Evolutionary conservation across 2,113 vertebrate genomes (phyloP).

Genomic region (Planiliza haematocheilus): DNA sequence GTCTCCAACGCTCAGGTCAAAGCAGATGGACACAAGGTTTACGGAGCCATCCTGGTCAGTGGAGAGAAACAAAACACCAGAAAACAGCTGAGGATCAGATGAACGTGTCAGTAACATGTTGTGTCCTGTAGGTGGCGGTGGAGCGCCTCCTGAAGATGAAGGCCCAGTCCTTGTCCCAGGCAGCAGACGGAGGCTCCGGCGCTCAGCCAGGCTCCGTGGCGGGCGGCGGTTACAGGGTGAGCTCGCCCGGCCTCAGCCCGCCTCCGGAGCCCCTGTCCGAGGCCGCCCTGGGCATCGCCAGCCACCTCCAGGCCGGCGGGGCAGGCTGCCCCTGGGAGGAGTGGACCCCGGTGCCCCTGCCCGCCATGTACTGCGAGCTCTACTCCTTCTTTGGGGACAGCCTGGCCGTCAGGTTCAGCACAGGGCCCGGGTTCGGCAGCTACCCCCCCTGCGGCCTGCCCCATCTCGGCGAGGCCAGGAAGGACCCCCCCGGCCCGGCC

Average conservation of each 20-base stretch:
- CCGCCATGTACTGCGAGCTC: slow-evolving; percentile 89
- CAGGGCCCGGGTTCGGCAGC: slow-evolving; percentile 75
- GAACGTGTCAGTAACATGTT: no score
- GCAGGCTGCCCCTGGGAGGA: slow-evolving; percentile 77
- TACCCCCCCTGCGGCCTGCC: slow-evolving; percentile 27
- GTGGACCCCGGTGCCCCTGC: slow-evolving; percentile 82
- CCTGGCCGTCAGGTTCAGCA: slow-evolving; percentile 90
- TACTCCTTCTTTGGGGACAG: slow-evolving; percentile 95
- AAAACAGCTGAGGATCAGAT: no score
- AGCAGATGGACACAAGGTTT: slow-evolving; percentile 94
- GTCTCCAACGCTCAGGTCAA: slow-evolving; percentile 96
- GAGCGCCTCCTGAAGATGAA: slow-evolving; percentile 94
- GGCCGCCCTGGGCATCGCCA: slow-evolving; percentile 79
- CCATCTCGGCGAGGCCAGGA: slow-evolving; percentile 73
- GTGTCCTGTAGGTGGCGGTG: slow-evolving; percentile 88
- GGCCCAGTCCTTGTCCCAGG: slow-evolving; percentile 77
- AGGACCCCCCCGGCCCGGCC: slow-evolving; percentile 78
- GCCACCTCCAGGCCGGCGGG: slow-evolving; percentile 81
- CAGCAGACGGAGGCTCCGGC: slow-evolving; percentile 49
- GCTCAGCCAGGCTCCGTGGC: slow-evolving; percentile 34
- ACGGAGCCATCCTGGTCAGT: slow-evolving; percentile 92
- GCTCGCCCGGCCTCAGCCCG: slow-evolving; percentile 85
- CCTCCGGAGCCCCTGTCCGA: slow-evolving; percentile 82
- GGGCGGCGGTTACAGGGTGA: slow-evolving; percentile 65
- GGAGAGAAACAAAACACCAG: no score